Base-by-base conservation (phyloP, 2,797 vertebrate genomes). In the Hafferia zeledoni region DNA sequence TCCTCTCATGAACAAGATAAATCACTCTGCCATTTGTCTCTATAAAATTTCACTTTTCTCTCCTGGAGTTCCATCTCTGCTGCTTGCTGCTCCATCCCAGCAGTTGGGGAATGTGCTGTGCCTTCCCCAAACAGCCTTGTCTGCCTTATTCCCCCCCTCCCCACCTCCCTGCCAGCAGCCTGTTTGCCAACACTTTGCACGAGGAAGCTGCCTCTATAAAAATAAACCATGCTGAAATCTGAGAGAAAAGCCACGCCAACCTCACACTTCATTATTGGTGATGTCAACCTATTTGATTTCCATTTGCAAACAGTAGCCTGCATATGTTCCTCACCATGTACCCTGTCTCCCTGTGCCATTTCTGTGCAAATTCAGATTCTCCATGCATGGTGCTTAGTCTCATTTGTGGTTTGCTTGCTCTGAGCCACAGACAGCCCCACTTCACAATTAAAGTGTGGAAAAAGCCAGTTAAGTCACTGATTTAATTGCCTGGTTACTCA, bases 151-250 rank as follows among this genome's bases (percentile, higher is more conserved):
- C 46, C 30, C 37, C 37, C 22, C 61, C 68, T 90, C 47, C 41
- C 17, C 5, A 2, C 23, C 59, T 86, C 28, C n/a, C 61, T 71
- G 63, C 75, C 83, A 93, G 90, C 64, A 87, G 35, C 28, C 33
- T 83, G 53, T 92, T 94, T 94, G 90, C 95, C 96, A 95, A 71
- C 79, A 89, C 89, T 95, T 97, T 89, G 94, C 94, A 96, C 53
- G 22, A 95, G 93, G 96, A 96, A 95, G 81, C 94, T 71, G 71
- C 60, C 64, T 89, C 78, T 96, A 65, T 96, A 97, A 97, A 97
- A 97, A 96, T 97, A 96, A 97, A 94, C 90, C 0, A 0, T 57
- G 87, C 76, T 95, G 94, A 95, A 97, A 96, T 95, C 93, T 68
- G 92, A 97, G 93, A 85, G 71, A 95, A 78, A 94, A 95, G 52